Percentiles rank a stretch among this genome's conserved stretches.
Evolutionary conservation across 1,140 invertebrate genomes (phyloP).

Genomic region (Drosophila sechellia): DNA sequence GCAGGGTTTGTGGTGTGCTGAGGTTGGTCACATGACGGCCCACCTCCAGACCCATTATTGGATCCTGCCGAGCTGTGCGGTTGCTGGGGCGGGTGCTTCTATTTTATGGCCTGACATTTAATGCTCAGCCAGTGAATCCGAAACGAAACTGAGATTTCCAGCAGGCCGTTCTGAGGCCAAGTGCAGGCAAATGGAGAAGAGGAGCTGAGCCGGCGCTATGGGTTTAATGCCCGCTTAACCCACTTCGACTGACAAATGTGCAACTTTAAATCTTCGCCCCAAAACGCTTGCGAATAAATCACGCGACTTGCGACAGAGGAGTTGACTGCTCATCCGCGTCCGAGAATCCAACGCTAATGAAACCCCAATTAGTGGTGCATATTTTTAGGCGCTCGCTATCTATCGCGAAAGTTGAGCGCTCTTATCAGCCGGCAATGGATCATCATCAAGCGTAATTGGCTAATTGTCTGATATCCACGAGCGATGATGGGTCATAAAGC

Average conservation of each 20-base stretch:
- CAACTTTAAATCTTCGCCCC: constrained; percentile 22
- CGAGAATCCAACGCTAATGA: constrained; percentile 30
- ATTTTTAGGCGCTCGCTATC: constrained; percentile 34
- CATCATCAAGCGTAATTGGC: constrained; percentile 27
- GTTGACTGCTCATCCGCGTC: background rate
- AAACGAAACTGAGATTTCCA: constrained; percentile 39
- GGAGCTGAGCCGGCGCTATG: constrained; percentile 38
- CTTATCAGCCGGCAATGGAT: constrained; percentile 57
- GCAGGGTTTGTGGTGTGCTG: constrained; percentile 6
- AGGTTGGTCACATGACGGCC: constrained; percentile 42
- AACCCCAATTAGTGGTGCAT: constrained; percentile 47
- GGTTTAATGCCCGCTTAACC: constrained; percentile 52
- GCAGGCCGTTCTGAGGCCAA: constrained; percentile 16
- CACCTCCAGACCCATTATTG: constrained; percentile 42
- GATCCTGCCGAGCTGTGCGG: constrained; percentile 11
- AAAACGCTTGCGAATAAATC: constrained; percentile 10
- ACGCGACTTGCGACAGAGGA: constrained; percentile 2
- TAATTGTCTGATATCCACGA: constrained; percentile 27
- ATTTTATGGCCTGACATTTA: constrained; percentile 66
- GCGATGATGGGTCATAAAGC: constrained; percentile 12
- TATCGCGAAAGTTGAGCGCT: constrained; percentile 28
- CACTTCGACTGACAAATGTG: constrained; percentile 24
- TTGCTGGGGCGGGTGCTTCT: constrained; percentile 42
- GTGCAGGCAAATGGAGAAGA: constrained; percentile 40
- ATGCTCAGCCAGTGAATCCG: constrained; percentile 27